phyloP scores from a whole-genome alignment of 2,113 vertebrate species.

The Onychorhynchus coronatus region DNA sequence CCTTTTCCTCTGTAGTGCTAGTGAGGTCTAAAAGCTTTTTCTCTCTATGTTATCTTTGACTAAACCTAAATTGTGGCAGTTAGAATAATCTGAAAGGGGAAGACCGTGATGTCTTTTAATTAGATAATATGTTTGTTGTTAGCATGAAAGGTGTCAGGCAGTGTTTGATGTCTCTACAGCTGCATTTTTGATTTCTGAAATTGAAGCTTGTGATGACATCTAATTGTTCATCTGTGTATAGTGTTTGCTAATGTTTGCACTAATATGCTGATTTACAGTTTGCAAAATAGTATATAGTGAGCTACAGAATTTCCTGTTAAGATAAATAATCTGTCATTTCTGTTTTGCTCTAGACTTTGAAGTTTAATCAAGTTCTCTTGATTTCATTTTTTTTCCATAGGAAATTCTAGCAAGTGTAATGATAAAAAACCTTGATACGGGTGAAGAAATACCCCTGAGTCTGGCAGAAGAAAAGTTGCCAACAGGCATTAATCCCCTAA shows the following conservation, averaged over 20 bases:
- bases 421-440: conserved; percentile 99
- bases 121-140: not conserved
- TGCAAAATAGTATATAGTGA: not conserved
- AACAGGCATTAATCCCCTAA: conserved; percentile 96
- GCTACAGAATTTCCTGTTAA: not conserved
- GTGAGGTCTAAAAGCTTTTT: not conserved
- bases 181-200: not conserved
- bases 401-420: conserved; percentile 99
- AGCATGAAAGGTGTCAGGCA: not conserved
- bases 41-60: not conserved
- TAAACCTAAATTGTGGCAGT: not conserved
- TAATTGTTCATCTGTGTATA: not conserved
- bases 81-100: not conserved
- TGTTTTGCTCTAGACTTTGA: not conserved
- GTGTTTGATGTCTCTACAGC: not conserved
- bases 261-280: not conserved
- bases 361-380: not conserved
- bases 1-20: not conserved
- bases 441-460: conserved; percentile 97
- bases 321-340: not conserved
- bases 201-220: not conserved
- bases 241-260: not conserved
- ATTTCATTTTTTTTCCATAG: conserved; percentile 65
- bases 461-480: conserved; percentile 97
- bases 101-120: not conserved